Conservation (phyloP, 2,797 vertebrate genomes). For the Brachymystax lenok region DNA sequence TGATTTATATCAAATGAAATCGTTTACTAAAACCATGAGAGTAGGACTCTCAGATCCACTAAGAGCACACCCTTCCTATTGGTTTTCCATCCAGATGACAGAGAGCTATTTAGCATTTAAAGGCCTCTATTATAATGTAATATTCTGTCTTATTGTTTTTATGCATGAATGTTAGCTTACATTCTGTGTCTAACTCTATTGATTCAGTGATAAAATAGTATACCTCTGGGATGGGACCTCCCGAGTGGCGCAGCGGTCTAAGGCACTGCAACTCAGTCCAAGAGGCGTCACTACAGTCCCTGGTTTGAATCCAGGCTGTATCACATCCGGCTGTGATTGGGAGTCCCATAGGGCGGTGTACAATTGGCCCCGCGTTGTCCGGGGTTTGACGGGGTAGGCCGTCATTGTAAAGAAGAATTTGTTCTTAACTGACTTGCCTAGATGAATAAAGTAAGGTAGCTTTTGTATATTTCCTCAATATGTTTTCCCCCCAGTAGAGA, state of each 20-base stretch:
- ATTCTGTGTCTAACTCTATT: not conserved
- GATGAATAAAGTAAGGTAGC: not conserved
- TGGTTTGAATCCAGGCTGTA: too few relatives aligned
- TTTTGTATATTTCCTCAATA: not conserved
- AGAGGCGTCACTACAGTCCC: too few relatives aligned
- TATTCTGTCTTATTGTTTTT: not conserved
- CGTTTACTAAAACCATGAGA: slow-evolving; percentile 64
- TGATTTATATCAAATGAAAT: slow-evolving; percentile 74
- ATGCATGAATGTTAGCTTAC: not conserved
- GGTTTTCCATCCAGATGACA: not conserved
- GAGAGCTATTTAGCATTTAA: not conserved
- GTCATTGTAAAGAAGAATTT: not conserved
- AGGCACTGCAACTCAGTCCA: too few relatives aligned
- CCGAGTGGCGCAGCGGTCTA: too few relatives aligned
- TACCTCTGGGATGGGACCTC: too few relatives aligned
- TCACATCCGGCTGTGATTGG: too few relatives aligned
- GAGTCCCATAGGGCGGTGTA: too few relatives aligned
- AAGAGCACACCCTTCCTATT: not conserved
- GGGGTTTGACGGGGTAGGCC: too few relatives aligned
- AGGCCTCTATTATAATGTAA: not conserved
- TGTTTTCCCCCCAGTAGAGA: not conserved
- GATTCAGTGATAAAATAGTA: not conserved
- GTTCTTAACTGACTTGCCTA: not conserved
- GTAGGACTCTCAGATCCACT: slow-evolving; percentile 1
- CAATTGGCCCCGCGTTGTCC: too few relatives aligned